phyloP scores from a whole-genome alignment of 2,113 vertebrate species.

The Daubentonia madagascariensis region DNA sequence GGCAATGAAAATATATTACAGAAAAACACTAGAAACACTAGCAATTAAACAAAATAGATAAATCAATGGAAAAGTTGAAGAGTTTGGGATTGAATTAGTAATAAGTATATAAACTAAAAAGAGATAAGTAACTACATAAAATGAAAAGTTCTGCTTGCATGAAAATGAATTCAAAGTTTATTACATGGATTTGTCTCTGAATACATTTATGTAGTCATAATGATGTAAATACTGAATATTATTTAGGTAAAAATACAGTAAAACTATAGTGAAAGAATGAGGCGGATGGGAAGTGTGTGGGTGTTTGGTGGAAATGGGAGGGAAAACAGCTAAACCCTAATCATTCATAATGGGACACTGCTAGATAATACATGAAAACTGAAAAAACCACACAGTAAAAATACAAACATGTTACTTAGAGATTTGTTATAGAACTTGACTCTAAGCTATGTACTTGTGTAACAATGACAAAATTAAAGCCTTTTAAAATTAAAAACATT shows the following conservation, averaged over 20 bases:
- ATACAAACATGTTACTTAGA: background rate
- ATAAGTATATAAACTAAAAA: background rate
- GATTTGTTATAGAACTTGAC: background rate
- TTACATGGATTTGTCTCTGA: background rate
- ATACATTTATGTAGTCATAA: background rate
- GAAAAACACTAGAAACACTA: background rate
- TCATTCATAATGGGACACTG: background rate
- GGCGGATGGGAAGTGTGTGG: background rate
- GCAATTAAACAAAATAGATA: background rate
- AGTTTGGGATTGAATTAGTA: background rate
- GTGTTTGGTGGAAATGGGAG: background rate
- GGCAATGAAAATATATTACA: background rate
- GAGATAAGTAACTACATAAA: constrained; percentile 14
- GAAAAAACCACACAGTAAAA: background rate
- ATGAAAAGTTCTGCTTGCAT: constrained; percentile 21
- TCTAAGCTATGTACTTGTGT: background rate
- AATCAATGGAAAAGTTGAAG: background rate
- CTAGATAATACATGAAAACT: background rate
- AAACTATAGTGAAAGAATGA: background rate
- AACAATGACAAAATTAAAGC: background rate
- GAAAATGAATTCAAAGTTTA: background rate
- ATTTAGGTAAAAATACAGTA: background rate
- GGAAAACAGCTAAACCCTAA: background rate
- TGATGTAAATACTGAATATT: background rate
- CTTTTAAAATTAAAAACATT: no score